Evolutionary conservation across 2,888 invertebrate genomes (phyloP).

Genomic region (Agapostemon virescens): DNA sequence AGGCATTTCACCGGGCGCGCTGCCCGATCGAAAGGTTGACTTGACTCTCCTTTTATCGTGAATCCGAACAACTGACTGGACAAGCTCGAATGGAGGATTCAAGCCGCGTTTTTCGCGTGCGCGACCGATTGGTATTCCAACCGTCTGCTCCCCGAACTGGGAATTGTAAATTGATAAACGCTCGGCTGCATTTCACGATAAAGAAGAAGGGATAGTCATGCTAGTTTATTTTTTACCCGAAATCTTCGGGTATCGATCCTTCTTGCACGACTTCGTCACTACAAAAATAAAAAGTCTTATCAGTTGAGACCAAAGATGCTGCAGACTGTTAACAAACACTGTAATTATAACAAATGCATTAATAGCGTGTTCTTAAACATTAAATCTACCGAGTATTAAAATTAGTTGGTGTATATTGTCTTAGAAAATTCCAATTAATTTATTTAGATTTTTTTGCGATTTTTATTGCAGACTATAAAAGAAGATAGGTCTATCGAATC

Average conservation of each 20-base stretch:
- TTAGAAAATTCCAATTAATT: no score
- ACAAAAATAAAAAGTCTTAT: background rate
- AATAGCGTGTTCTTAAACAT: no score
- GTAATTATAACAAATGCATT: no score
- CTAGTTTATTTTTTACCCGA: conserved; percentile 2
- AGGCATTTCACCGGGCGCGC: conserved; percentile 35
- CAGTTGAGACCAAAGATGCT: no score
- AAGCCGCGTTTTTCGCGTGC: conserved; percentile 54
- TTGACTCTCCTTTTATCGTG: conserved; percentile 55
- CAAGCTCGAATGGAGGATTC: conserved; percentile 40
- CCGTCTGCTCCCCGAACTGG: conserved; percentile 50
- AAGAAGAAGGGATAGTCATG: conserved; percentile 16
- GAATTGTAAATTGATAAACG: conserved; percentile 62
- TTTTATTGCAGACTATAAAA: no score
- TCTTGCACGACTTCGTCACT: background rate
- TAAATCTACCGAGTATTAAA: no score
- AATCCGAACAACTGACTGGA: conserved; percentile 37
- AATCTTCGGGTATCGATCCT: background rate
- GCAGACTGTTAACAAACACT: no score
- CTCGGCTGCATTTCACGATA: conserved; percentile 33
- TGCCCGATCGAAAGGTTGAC: conserved; percentile 42
- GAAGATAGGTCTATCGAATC: no score
- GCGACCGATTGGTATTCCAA: conserved; percentile 52
- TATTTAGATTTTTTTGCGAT: no score
- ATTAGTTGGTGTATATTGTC: no score